Base-by-base conservation (phyloP, 2,113 vertebrate genomes). In the Scytalopus superciliaris region DNA sequence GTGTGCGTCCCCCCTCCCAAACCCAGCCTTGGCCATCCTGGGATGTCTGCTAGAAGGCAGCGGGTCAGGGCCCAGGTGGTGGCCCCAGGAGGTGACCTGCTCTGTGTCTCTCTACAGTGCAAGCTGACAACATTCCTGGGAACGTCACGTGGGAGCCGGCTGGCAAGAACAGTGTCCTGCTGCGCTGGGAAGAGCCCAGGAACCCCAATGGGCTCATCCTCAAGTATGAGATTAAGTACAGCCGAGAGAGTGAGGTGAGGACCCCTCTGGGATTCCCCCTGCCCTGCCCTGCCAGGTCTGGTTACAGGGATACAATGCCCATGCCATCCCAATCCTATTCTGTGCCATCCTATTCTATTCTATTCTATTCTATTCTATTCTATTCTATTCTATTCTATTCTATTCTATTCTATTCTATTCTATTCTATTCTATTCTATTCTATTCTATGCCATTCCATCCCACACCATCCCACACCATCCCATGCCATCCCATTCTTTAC, bases 161-260 rank as follows among this genome's bases (percentile, higher is more conserved):
- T 1, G 78, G 97, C 50, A 98, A 97, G 37, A 98, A 97, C 96
- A 97, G 98, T 0, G 90, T 98, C 72, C 91, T 98, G 50, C 95
- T 98, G 56, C 94, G 93, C 47, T 98, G 98, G 98, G 91, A 93
- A 3, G 98, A 98, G 62, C 98, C 98, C 15, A 68, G 74, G 7
- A 98, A 98, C 69, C 98, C 98, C 83, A 98, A 98, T 0, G 98
- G 98, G 44, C 98, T 98, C 85, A 98, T 98, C 95, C 98, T 98
- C 62, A 98, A 98, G 81, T 98, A 98, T 0, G 98, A 98, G 95
- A 98, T 98, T 87, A 98, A 98, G 63, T 98, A 98, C 96, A 98
- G 97, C 49, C 96, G 98, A 1, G 94, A 97, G 84, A 97, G 83
- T 13, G 98, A 98, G 97, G 98, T 98, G 95, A 94, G 97, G 42